Base-by-base conservation (phyloP, 2,113 vertebrate genomes). In the Stigmatopora nigra region DNA sequence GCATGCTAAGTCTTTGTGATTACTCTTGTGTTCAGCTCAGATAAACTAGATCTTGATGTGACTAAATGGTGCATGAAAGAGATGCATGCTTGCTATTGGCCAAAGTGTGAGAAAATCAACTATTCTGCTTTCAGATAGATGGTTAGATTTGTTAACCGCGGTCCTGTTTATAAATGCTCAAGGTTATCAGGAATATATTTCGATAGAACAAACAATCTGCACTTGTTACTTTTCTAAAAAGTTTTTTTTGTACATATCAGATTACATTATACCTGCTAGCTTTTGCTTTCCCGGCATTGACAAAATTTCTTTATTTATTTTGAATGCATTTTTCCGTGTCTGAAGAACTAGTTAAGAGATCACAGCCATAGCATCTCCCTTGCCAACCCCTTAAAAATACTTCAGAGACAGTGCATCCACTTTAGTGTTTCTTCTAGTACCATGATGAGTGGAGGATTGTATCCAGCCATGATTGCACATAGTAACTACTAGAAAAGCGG, bases 21-120 rank as follows among this genome's bases (percentile, higher is more conserved):
- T 77, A 69, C 69, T 60, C 65, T 75, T 62, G 77, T 82, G 77
- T 73, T 68, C 70, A 66, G 56, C 73, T 10, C 69, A 68, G 84
- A 82, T 79, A 69, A 72, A 67, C 77, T 75, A 64, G 70, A 78
- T 79, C 79, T 82, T 84, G 79, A 80, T 67, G 17, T 19, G 71
- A 68, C 56, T 78, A 76, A 88, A 84, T 84, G 75, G 77, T 75
- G 83, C 86, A 78, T 84, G 78, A 81, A 85, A 75, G 76, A 65
- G 73, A 70, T 63, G 22, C 20, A 15, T 81, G 53, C 57, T 62
- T 38, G 71, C 68, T 71, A 73, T 69, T 82, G 78, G 77, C 78
- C 81, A 69, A 16, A 46, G 47, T 62, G 70, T 57, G 68, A 63
- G 38, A 62, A 56, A 55, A 58, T n/a, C 0, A 8, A 35, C 16